Evolutionary conservation across 2,113 vertebrate genomes (phyloP).

Genomic region (Zosterops borbonicus): DNA sequence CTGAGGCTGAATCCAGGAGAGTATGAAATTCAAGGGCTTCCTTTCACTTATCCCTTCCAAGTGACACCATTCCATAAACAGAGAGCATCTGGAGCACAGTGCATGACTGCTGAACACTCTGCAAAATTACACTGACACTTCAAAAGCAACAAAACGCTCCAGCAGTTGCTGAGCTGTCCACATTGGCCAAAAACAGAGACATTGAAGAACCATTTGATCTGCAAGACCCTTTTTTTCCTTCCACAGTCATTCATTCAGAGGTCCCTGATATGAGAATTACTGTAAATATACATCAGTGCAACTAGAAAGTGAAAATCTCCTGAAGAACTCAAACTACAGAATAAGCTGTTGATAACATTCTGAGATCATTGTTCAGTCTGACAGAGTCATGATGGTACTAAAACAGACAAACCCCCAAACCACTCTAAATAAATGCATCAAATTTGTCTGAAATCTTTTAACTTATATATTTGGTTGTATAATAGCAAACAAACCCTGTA

Average conservation of each 20-base stretch:
- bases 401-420: neutral
- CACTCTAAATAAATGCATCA: neutral
- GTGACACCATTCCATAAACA: neutral
- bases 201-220: neutral
- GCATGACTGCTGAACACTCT: neutral
- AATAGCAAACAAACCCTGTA: neutral
- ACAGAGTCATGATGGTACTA: neutral
- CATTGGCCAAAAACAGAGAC: neutral
- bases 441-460: neutral
- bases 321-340: neutral
- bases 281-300: neutral
- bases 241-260: neutral
- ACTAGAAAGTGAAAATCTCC: neutral
- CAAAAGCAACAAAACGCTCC: neutral
- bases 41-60: neutral
- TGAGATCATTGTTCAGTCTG: neutral
- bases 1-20: neutral
- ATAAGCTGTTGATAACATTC: neutral
- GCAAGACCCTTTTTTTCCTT: neutral
- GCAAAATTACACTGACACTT: slow-evolving; percentile 5
- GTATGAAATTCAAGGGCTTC: neutral
- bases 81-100: neutral
- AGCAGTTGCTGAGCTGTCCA: neutral
- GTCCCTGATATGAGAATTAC: neutral
- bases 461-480: neutral